phyloP scores from a whole-genome alignment of 1,140 invertebrate species.

The Zaprionus ghesquierei region DNA sequence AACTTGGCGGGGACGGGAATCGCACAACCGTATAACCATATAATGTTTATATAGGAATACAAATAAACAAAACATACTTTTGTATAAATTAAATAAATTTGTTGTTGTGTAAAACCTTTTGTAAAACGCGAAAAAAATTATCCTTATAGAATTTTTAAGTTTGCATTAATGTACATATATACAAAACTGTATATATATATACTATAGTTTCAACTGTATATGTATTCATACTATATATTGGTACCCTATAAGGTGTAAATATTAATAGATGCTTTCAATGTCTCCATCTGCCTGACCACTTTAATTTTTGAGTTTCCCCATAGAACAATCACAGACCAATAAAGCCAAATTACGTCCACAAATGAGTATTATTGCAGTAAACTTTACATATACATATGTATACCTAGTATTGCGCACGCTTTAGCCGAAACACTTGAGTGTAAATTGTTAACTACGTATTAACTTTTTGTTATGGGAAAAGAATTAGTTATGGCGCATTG shows the following conservation, averaged over 20 bases:
- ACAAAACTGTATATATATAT: neutral
- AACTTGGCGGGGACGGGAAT: conserved; percentile 74
- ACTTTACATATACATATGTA: neutral
- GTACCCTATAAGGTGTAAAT: conserved; percentile 10
- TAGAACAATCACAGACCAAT: conserved; percentile 3
- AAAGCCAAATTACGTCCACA: conserved; percentile 5
- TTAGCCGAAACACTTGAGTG: neutral
- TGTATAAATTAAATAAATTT: conserved; percentile 66
- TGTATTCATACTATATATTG: neutral
- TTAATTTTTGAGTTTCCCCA: neutral
- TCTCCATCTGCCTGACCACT: neutral
- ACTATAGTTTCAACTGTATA: neutral
- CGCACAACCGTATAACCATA: conserved; percentile 72
- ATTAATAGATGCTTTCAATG: neutral
- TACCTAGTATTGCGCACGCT: neutral
- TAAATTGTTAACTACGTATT: neutral
- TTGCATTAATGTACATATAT: conserved; percentile 9
- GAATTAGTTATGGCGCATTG: neutral
- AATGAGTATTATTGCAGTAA: neutral
- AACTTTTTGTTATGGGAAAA: neutral
- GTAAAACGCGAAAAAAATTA: conserved; percentile 14
- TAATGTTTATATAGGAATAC: conserved; percentile 23
- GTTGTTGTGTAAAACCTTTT: conserved; percentile 52
- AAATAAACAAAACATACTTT: conserved; percentile 49
- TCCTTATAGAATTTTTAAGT: conserved; percentile 6